Percentiles rank a stretch among this genome's conserved stretches.
Evolutionary conservation across 2,888 invertebrate species (phyloP).

Genomic region (Patella ulyssiponensis): DNA sequence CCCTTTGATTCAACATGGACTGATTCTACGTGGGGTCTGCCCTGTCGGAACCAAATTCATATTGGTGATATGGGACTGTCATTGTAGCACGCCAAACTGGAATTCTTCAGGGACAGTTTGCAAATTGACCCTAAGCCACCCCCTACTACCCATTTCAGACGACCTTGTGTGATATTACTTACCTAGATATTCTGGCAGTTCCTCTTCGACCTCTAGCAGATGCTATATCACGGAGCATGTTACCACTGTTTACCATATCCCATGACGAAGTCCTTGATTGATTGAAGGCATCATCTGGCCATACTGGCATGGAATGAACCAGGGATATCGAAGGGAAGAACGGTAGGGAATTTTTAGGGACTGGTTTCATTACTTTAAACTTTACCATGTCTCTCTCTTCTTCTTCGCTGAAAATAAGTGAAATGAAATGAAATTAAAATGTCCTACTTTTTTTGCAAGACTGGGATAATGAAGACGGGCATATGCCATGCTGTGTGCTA

Average conservation of each 20-base stretch:
- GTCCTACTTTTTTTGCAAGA: too few relatives aligned
- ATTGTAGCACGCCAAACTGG: too few relatives aligned
- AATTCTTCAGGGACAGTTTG: too few relatives aligned
- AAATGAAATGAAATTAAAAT: too few relatives aligned
- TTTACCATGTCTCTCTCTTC: slow-evolving; percentile 5
- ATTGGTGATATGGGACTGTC: too few relatives aligned
- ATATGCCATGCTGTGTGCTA: too few relatives aligned
- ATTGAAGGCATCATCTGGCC: slow-evolving; percentile 64
- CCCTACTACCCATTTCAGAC: too few relatives aligned
- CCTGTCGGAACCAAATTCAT: too few relatives aligned
- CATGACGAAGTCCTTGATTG: slow-evolving; percentile 58
- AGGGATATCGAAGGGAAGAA: slow-evolving; percentile 68
- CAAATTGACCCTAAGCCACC: too few relatives aligned
- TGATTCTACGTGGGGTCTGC: too few relatives aligned
- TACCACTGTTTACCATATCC: slow-evolving; percentile 56
- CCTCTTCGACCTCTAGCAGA: slow-evolving; percentile 16
- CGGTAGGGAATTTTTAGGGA: slow-evolving; percentile 40
- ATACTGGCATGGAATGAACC: slow-evolving; percentile 69
- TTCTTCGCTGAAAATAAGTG: background rate
- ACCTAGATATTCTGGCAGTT: background rate
- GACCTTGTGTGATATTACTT: background rate
- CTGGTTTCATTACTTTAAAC: slow-evolving; percentile 1
- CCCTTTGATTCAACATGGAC: too few relatives aligned
- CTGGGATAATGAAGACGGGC: too few relatives aligned
- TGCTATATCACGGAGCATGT: slow-evolving; percentile 13